Evolutionary conservation across 2,797 vertebrate species (phyloP).

Genomic region (Lacerta bilineata): DNA sequence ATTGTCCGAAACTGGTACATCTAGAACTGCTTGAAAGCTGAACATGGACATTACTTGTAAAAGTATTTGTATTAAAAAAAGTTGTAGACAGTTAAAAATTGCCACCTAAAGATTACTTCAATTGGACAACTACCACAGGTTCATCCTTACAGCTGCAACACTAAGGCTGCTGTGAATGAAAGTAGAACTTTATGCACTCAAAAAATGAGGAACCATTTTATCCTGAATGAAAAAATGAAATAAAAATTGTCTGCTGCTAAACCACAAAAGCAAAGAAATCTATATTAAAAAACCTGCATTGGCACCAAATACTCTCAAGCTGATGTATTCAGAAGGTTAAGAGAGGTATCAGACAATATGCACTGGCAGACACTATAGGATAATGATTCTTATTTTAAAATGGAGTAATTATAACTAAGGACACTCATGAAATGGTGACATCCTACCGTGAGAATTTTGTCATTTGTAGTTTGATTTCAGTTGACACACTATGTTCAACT

Average conservation of each 20-base stretch:
- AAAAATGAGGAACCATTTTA: conserved; percentile 32
- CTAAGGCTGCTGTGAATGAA: conserved; percentile 34
- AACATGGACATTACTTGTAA: conserved; percentile 69
- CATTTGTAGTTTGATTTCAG: conserved; percentile 72
- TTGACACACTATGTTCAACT: conserved; percentile 67
- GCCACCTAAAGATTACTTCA: conserved; percentile 63
- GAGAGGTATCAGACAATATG: conserved; percentile 39
- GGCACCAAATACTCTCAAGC: conserved; percentile 53
- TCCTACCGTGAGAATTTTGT: conserved; percentile 65
- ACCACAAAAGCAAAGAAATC: background rate
- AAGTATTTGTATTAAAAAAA: conserved; percentile 49
- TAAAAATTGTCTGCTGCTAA: conserved; percentile 31
- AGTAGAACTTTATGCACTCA: conserved; percentile 42
- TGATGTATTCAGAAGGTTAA: conserved; percentile 32
- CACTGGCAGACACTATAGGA: conserved; percentile 46
- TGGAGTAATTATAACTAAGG: conserved; percentile 30
- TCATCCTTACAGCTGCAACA: conserved; percentile 31
- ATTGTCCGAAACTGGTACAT: conserved; percentile 70
- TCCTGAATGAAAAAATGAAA: conserved; percentile 22
- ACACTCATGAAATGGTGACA: conserved; percentile 63
- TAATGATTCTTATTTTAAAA: conserved; percentile 22
- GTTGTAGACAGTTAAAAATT: conserved; percentile 64
- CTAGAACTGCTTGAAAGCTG: conserved; percentile 66
- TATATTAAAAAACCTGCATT: background rate
- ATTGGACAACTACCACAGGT: conserved; percentile 52